These are phyloP conservation scores for Toxostoma redivivum DNA, from an alignment of 2,113 vertebrate genomes.

Conservation along the genomic window DNA sequence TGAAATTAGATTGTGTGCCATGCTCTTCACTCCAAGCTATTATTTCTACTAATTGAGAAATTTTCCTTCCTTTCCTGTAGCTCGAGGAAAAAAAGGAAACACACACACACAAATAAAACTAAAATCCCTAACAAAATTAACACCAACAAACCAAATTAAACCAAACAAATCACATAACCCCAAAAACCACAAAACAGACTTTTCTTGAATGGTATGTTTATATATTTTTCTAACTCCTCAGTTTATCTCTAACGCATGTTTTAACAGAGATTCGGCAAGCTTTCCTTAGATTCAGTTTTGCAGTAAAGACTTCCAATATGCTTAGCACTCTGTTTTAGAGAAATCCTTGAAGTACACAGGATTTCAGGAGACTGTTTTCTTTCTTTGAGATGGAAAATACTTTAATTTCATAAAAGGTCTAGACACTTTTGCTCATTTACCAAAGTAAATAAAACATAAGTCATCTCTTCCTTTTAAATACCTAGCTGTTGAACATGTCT, in stretches of 20 bases:
- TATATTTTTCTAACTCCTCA: neutral
- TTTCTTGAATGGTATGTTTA: neutral
- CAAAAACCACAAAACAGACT: rapidly evolving
- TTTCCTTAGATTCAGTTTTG: neutral
- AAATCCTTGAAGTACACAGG: neutral
- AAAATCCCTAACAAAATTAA: neutral
- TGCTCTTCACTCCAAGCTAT: neutral
- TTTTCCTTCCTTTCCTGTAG: neutral
- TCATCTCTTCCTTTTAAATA: neutral
- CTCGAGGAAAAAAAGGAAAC: neutral
- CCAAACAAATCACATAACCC: neutral
- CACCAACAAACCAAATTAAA: neutral
- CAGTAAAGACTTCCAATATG: neutral
- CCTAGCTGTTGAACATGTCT: neutral
- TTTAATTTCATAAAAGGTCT: neutral
- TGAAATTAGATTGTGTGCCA: neutral
- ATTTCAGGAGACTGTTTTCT: neutral
- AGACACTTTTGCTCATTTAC: neutral
- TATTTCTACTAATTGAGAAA: neutral
- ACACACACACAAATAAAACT: neutral
- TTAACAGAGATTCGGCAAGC: neutral
- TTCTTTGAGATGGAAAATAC: neutral
- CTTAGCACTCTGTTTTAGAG: neutral
- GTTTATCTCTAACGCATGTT: neutral
- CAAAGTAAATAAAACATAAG: neutral